These are phyloP conservation scores for Mormyrus iriodes DNA, from an alignment of 2,113 vertebrate genomes.

Conservation along the genomic window DNA sequence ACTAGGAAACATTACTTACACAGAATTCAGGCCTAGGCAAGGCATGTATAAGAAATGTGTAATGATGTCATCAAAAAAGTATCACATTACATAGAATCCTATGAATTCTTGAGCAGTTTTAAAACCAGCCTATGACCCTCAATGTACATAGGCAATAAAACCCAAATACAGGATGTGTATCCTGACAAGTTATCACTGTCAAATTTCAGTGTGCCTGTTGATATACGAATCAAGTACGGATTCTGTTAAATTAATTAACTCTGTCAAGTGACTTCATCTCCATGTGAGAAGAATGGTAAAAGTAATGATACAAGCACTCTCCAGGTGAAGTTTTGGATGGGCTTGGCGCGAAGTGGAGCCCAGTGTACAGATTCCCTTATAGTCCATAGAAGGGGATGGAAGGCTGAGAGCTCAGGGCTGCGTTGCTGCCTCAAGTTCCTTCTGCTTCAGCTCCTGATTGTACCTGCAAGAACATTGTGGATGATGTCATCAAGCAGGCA, in stretches of 20 bases:
- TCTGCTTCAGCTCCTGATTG: slow-evolving; percentile 71
- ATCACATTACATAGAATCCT: background rate
- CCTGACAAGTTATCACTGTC: slow-evolving; percentile 31
- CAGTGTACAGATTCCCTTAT: slow-evolving; percentile 41
- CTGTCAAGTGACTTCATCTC: slow-evolving; percentile 38
- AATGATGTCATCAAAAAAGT: background rate
- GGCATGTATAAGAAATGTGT: background rate
- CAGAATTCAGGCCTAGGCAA: slow-evolving; percentile 31
- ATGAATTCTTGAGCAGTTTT: slow-evolving; percentile 28
- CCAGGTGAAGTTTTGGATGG: background rate
- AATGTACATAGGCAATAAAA: background rate
- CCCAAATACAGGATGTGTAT: slow-evolving; percentile 45
- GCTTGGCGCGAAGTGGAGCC: slow-evolving; percentile 18
- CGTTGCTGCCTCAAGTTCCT: slow-evolving; percentile 40
- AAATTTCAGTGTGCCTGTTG: slow-evolving; percentile 26
- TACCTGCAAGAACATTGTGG: slow-evolving; percentile 52
- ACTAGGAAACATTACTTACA: slow-evolving; percentile 46
- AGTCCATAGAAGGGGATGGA: slow-evolving; percentile 27
- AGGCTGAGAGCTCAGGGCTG: slow-evolving; percentile 44
- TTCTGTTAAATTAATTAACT: slow-evolving; percentile 44
- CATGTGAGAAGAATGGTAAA: background rate
- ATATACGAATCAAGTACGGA: slow-evolving; percentile 30
- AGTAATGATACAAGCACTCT: background rate
- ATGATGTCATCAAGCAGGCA: background rate
- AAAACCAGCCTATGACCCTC: background rate